phyloP scores from a whole-genome alignment of 2,797 vertebrate genomes.

The Chiloscyllium punctatum region DNA sequence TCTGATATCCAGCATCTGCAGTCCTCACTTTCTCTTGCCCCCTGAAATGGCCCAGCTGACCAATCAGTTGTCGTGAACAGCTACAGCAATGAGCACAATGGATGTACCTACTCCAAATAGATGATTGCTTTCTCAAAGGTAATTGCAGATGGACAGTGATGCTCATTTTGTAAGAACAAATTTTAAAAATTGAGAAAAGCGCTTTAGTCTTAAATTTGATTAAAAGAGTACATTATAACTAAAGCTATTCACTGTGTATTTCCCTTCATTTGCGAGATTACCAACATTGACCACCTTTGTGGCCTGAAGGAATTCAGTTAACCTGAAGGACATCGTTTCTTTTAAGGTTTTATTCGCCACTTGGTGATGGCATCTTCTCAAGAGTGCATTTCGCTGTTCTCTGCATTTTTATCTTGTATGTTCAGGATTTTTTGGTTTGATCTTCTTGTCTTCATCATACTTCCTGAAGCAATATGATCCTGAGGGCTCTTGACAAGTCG shows the following conservation, averaged over 20 bases:
- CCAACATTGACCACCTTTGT: background rate
- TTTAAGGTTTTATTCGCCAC: background rate
- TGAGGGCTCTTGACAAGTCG: too few species aligned
- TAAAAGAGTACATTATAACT: background rate
- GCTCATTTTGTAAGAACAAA: too few species aligned
- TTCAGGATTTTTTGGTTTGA: background rate
- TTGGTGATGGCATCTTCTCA: background rate
- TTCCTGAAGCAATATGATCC: background rate
- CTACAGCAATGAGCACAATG: too few species aligned
- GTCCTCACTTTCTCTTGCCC: too few species aligned
- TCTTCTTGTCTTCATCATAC: background rate
- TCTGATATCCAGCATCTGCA: too few species aligned
- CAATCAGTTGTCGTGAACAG: too few species aligned
- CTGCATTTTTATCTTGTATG: background rate
- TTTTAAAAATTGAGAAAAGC: background rate
- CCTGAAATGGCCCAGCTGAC: too few species aligned
- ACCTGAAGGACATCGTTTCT: background rate
- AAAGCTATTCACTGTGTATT: background rate
- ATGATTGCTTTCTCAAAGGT: too few species aligned
- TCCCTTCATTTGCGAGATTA: background rate
- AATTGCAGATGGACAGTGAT: too few species aligned
- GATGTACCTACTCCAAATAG: too few species aligned
- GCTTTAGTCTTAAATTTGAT: background rate
- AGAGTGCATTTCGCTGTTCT: background rate
- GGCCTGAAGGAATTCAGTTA: background rate